A percentile compares a stretch with the other conserved stretches of the same genome.
Conservation (phyloP, 2,797 vertebrate genomes). For the Malurus splendens region DNA sequence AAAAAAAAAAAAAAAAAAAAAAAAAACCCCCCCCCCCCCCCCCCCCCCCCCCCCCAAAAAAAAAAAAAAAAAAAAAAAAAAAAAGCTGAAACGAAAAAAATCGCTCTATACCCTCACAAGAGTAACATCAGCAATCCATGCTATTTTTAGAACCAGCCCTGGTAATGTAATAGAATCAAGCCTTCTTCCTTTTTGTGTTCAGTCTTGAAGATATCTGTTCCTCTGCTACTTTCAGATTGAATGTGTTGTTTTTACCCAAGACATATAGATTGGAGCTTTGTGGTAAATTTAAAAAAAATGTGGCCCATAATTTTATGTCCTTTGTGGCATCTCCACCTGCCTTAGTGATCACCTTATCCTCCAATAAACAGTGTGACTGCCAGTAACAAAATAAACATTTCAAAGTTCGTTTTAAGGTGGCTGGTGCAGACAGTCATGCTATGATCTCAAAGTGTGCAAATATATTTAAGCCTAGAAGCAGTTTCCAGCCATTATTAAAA, state of each 20-base stretch:
- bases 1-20: not conserved
- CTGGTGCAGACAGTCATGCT: not conserved
- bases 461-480: not conserved
- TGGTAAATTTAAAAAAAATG: not conserved
- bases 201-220: not conserved
- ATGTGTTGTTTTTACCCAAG: not conserved
- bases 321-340: not conserved
- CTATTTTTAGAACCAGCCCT: not conserved
- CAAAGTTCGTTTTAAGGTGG: not conserved
- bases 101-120: accelerated
- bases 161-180: not conserved
- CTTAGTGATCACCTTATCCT: not conserved
- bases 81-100: not conserved
- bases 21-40: too few species aligned
- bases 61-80: too few species aligned
- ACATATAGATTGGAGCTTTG: not conserved
- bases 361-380: not conserved
- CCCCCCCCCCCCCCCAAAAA: not conserved
- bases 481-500: not conserved
- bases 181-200: not conserved
- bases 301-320: not conserved
- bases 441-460: not conserved
- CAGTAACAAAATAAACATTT: not conserved
- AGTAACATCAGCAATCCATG: not conserved
- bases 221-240: not conserved